Conservation (phyloP, 1,140 invertebrate genomes). For the Battus philenor region DNA sequence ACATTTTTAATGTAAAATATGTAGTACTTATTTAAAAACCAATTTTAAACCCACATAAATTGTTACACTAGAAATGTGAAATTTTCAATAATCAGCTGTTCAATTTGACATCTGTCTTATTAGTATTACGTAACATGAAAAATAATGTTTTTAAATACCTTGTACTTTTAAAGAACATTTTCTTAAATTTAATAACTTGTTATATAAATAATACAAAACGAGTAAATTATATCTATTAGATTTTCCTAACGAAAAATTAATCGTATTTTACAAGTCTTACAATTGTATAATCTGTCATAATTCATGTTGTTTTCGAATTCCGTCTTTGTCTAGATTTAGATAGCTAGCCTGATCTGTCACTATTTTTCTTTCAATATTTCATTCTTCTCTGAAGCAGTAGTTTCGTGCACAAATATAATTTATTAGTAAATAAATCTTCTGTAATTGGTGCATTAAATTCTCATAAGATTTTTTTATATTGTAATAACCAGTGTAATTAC, state of each 20-base stretch:
- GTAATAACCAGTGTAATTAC: conserved; percentile 3
- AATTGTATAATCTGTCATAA: too few relatives aligned
- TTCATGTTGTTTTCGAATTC: conserved; percentile 16
- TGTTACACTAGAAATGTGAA: conserved; percentile 18
- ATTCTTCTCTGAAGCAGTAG: background rate
- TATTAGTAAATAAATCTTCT: background rate
- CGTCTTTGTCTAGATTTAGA: conserved; percentile 13
- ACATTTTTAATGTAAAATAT: conserved; percentile 45
- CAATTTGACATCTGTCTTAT: conserved; percentile 9
- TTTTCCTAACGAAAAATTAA: too few relatives aligned
- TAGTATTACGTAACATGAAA: background rate
- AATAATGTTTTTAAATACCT: too few relatives aligned
- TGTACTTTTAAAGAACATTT: too few relatives aligned
- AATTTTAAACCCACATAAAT: background rate
- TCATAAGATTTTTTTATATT: background rate
- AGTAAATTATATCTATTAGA: too few relatives aligned
- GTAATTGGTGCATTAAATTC: background rate
- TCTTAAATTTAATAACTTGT: too few relatives aligned
- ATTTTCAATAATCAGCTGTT: conserved; percentile 39
- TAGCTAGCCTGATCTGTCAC: conserved; percentile 13
- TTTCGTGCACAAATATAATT: background rate
- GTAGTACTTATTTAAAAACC: conserved; percentile 1
- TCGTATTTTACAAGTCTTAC: too few relatives aligned
- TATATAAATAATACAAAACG: too few relatives aligned
- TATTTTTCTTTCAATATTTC: conserved; percentile 17